phyloP scores from a whole-genome alignment of 2,797 vertebrate species.

The Phoeniculus purpureus region DNA sequence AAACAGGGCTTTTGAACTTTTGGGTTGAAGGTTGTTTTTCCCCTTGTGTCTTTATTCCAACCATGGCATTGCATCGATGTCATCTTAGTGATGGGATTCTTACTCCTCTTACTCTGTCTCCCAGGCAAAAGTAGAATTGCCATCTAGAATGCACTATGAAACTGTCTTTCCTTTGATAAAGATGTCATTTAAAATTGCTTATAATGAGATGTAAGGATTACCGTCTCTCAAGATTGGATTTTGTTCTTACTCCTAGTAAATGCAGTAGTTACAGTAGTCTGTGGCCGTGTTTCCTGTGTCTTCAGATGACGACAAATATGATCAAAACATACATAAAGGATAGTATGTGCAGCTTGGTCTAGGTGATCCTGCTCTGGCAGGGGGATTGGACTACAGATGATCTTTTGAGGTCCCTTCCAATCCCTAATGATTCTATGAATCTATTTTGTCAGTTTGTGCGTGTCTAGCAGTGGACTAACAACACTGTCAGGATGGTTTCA shows the following conservation, averaged over 20 bases:
- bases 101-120: not conserved
- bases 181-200: not conserved
- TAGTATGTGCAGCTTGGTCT: not conserved
- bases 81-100: not conserved
- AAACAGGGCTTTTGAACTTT: not conserved
- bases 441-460: not conserved
- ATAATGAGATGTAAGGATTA: not conserved
- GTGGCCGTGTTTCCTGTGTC: not conserved
- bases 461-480: not conserved
- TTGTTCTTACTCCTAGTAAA: not conserved
- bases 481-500: not conserved
- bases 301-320: not conserved
- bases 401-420: too few species aligned
- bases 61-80: not conserved
- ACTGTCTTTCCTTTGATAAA: not conserved
- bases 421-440: too few species aligned
- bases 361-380: too few species aligned
- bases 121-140: not conserved
- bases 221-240: not conserved
- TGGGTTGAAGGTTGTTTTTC: not conserved
- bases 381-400: too few species aligned
- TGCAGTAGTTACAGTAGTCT: not conserved
- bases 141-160: not conserved
- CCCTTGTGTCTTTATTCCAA: not conserved
- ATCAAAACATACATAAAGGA: not conserved